A percentile compares a stretch with the other conserved stretches of the same genome.
These are phyloP conservation scores for Lethenteron reissneri DNA, from an alignment of 2,113 vertebrate genomes.

Conservation along the genomic window DNA sequence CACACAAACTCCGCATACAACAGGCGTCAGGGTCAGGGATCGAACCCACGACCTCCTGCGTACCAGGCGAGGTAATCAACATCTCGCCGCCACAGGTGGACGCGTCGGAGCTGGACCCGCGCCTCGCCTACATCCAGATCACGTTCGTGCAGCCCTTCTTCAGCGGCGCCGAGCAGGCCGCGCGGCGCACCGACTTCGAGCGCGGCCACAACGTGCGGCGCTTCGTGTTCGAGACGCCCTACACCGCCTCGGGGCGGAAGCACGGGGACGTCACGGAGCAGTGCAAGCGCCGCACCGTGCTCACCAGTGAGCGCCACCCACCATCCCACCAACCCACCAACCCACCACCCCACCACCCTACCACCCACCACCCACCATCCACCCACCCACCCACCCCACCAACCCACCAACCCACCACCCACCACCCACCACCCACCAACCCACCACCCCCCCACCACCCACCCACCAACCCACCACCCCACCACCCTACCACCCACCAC, in stretches of 20 bases:
- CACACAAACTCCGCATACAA: no score
- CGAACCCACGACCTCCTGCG: no score
- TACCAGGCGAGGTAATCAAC: not conserved
- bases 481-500: no score
- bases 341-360: not conserved
- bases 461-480: no score
- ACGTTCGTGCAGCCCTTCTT: constrained; percentile 83
- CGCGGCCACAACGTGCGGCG: constrained; percentile 80
- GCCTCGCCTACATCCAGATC: constrained; percentile 89
- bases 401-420: no score
- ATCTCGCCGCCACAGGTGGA: constrained; percentile 39
- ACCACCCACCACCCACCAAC: no score
- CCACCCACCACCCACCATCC: no score
- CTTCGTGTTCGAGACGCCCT: constrained; percentile 90
- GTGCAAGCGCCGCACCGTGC: constrained; percentile 72
- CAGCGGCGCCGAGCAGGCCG: constrained; percentile 68
- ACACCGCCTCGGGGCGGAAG: constrained; percentile 77
- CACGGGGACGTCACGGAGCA: constrained; percentile 85
- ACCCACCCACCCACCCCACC: no score
- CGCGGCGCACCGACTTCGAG: constrained; percentile 74
- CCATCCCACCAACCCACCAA: not conserved
- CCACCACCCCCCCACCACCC: no score
- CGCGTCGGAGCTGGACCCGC: constrained; percentile 75
- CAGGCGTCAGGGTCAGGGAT: no score
- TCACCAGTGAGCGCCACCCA: constrained; percentile 43